Evolutionary conservation across 2,113 vertebrate species (phyloP).

Genomic region (Sterrhoptilus dennistouni): DNA sequence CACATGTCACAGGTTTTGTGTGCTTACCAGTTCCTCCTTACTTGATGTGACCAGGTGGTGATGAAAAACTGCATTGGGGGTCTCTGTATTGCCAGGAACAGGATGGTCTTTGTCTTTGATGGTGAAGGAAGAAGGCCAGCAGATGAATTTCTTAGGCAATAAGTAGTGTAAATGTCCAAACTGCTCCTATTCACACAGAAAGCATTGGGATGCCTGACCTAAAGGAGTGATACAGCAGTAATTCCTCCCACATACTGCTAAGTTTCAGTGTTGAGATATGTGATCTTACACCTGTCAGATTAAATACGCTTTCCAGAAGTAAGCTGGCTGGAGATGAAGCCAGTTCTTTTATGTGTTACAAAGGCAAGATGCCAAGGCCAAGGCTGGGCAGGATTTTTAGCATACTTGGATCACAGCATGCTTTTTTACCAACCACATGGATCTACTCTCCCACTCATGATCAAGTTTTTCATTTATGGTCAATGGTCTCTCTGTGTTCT

Average conservation of each 20-base stretch:
- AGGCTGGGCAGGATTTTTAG: neutral
- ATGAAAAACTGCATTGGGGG: neutral
- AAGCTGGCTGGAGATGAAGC: neutral
- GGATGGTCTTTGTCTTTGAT: neutral
- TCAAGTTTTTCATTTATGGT: neutral
- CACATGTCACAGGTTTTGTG: fast-evolving
- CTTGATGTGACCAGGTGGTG: fast-evolving
- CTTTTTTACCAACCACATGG: neutral
- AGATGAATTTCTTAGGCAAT: neutral
- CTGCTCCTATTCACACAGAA: neutral
- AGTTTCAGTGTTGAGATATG: neutral
- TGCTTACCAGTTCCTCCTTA: neutral
- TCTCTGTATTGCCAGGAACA: neutral
- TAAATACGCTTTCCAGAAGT: slow-evolving; percentile 27
- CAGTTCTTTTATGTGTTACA: neutral
- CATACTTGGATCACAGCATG: neutral
- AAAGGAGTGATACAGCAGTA: neutral
- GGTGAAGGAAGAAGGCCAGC: neutral
- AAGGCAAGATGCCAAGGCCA: neutral
- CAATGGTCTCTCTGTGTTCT: neutral
- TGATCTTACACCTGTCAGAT: slow-evolving; percentile 47
- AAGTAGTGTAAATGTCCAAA: neutral
- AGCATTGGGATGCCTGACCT: neutral
- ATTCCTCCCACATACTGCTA: neutral
- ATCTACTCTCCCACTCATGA: neutral